phyloP scores from a whole-genome alignment of 2,113 vertebrate species.

The Rhipidura dahli region DNA sequence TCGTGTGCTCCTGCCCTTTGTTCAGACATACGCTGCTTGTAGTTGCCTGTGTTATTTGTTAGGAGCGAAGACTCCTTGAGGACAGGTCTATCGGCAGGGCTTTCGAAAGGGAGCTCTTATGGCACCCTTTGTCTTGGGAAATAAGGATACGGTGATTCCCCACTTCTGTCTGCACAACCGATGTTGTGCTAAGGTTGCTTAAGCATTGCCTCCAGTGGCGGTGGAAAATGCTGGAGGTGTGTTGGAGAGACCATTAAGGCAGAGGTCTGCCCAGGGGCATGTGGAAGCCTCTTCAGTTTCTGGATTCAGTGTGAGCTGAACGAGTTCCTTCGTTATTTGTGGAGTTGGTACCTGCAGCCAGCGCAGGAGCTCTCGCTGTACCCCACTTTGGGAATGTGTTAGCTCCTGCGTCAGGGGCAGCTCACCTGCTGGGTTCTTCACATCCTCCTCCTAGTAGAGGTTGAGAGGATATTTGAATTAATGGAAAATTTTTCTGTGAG shows the following conservation, averaged over 20 bases:
- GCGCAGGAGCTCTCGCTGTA: not conserved
- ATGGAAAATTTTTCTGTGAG: not conserved
- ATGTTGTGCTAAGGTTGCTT: too few species aligned
- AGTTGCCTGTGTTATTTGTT: not conserved
- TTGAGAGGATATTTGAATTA: not conserved
- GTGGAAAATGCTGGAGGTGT: not conserved
- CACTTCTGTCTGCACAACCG: rapidly evolving
- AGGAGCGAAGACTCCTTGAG: not conserved
- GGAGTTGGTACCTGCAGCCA: not conserved
- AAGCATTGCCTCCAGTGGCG: not conserved
- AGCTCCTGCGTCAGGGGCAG: rapidly evolving
- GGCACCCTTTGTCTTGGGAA: not conserved
- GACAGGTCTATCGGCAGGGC: rapidly evolving
- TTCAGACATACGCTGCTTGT: not conserved
- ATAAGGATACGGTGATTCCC: rapidly evolving
- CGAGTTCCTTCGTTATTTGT: rapidly evolving
- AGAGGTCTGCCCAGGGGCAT: not conserved
- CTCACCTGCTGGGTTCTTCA: not conserved
- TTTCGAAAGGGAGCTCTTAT: not conserved
- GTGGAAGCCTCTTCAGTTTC: not conserved
- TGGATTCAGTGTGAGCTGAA: not conserved
- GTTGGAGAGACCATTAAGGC: not conserved
- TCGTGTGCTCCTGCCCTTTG: not conserved
- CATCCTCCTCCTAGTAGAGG: not conserved
- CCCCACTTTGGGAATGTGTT: rapidly evolving